Conservation (phyloP, 2,888 invertebrate species). For the Drosophila aldrichi region DNA sequence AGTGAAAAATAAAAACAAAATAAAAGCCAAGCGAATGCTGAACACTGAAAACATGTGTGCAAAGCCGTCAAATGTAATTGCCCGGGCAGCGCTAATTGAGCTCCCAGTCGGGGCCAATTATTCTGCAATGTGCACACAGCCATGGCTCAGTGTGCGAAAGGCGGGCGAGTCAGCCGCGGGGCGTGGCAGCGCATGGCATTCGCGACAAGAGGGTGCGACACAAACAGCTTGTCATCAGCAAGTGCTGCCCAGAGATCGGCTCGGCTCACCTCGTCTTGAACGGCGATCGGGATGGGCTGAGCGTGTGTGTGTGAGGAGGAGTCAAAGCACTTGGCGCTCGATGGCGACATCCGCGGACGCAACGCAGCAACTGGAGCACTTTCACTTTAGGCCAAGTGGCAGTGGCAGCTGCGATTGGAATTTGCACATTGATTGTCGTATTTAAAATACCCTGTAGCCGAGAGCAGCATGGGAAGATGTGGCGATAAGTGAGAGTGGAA, state of each 20-base stretch:
- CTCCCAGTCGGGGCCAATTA: constrained; percentile 74
- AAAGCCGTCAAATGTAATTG: constrained; percentile 76
- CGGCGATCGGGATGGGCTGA: constrained; percentile 28
- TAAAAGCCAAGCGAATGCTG: constrained; percentile 4
- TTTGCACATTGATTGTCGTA: constrained; percentile 68
- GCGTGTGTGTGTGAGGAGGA: constrained; percentile 59
- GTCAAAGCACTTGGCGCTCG: constrained; percentile 72
- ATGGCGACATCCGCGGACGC: constrained; percentile 60
- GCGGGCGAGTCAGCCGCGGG: constrained; percentile 35
- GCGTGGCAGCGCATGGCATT: constrained; percentile 38
- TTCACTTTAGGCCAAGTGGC: constrained; percentile 77
- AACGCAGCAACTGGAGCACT: constrained; percentile 82
- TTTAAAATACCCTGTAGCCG: constrained; percentile 25
- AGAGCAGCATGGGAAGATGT: neutral
- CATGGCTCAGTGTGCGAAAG: constrained; percentile 53
- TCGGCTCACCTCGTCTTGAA: constrained; percentile 15
- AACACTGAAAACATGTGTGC: constrained; percentile 46
- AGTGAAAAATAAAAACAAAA: neutral
- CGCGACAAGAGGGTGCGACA: constrained; percentile 59
- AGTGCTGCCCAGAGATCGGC: constrained; percentile 48
- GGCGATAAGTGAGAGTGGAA: neutral
- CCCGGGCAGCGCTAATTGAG: constrained; percentile 71
- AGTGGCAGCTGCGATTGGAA: constrained; percentile 60
- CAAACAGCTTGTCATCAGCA: constrained; percentile 75
- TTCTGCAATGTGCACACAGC: constrained; percentile 72